phyloP scores from a whole-genome alignment of 2,113 vertebrate genomes.

The Saguinus midas region DNA sequence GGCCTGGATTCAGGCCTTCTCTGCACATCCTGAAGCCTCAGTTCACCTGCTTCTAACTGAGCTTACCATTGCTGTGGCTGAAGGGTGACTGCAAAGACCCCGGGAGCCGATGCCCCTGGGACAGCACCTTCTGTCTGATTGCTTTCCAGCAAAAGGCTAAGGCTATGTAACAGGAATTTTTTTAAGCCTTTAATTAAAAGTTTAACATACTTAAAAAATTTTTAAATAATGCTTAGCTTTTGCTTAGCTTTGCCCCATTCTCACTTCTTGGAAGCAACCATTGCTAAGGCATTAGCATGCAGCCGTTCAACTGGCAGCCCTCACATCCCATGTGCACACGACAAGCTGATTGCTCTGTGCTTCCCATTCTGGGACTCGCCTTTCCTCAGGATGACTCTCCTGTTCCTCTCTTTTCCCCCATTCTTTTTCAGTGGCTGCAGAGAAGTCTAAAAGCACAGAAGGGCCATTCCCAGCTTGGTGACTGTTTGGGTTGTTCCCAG shows the following conservation, averaged over 20 bases:
- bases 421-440: neutral
- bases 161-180: neutral
- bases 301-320: neutral
- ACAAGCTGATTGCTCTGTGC: accelerated
- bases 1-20: neutral
- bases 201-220: neutral
- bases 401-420: neutral
- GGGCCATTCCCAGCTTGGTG: accelerated
- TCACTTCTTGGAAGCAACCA: neutral
- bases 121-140: neutral
- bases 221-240: neutral
- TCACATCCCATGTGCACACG: accelerated
- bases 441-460: neutral
- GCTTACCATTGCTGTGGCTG: accelerated
- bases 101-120: accelerated
- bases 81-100: neutral
- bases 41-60: accelerated
- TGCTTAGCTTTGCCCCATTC: neutral
- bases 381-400: neutral
- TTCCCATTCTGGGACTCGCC: neutral
- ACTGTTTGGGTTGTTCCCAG: neutral
- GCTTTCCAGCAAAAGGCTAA: neutral
- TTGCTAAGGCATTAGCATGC: neutral
- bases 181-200: neutral
- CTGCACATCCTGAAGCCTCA: neutral